A percentile compares a stretch with the other conserved stretches of the same genome.
Evolutionary conservation across 2,113 vertebrate species (phyloP).

Genomic region (Protobothrops mucrosquamatus): DNA sequence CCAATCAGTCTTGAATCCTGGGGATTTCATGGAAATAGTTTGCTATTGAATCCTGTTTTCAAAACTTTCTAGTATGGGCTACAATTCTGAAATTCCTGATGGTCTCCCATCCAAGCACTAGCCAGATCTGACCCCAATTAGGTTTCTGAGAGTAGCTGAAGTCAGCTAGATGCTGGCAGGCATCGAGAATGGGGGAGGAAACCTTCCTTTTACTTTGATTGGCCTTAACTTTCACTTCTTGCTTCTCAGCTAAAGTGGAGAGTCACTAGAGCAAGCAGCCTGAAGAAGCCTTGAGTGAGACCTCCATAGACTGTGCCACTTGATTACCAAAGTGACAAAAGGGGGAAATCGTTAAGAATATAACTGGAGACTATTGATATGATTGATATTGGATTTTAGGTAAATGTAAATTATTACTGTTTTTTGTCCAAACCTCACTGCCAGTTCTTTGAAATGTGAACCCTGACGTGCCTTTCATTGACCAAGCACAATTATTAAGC

Average conservation of each 20-base stretch:
- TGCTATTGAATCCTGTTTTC: background rate
- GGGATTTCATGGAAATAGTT: background rate
- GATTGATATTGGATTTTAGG: background rate
- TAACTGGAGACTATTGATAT: background rate
- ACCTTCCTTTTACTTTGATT: background rate
- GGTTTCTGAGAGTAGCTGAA: background rate
- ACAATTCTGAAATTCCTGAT: background rate
- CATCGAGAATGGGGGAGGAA: background rate
- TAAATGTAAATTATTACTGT: background rate
- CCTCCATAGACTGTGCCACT: background rate
- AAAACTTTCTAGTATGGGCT: background rate
- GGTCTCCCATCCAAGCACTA: background rate
- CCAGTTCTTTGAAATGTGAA: background rate
- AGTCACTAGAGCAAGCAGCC: background rate
- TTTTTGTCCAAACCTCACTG: background rate
- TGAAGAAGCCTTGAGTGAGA: background rate
- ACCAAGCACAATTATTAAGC: background rate
- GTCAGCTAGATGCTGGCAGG: background rate
- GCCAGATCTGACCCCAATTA: background rate
- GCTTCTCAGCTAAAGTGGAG: background rate
- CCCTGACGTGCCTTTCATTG: background rate
- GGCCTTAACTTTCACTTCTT: background rate
- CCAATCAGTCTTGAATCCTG: background rate
- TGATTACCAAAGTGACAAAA: background rate
- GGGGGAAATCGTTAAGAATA: background rate